Conservation (phyloP, 1,140 invertebrate genomes). For the Drosophila novamexicana region DNA sequence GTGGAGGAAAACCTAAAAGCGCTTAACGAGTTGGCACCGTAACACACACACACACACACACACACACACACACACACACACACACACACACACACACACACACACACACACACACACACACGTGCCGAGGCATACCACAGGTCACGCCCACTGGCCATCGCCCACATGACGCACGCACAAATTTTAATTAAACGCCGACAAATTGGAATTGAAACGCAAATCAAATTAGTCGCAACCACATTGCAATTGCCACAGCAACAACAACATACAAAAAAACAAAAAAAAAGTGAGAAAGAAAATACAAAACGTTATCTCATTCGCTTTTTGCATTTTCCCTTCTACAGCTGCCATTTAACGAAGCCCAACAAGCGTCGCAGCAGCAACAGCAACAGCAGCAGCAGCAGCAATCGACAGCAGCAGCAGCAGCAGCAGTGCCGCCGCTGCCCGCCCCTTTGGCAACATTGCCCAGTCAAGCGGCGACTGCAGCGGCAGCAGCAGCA, state of each 20-base stretch:
- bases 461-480: conserved; percentile 57
- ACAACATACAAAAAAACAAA: background rate
- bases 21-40: conserved; percentile 9
- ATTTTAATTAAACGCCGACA: conserved; percentile 66
- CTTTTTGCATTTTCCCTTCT: conserved; percentile 10
- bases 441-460: conserved; percentile 57
- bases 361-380: conserved; percentile 70
- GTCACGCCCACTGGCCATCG: conserved; percentile 7
- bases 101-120: background rate
- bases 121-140: background rate
- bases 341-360: conserved; percentile 73
- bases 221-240: conserved; percentile 66
- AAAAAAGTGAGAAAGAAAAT: background rate
- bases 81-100: background rate
- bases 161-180: conserved; percentile 43
- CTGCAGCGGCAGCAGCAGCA: conserved; percentile 15
- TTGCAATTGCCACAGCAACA: conserved; percentile 13
- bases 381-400: conserved; percentile 32
- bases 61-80: background rate
- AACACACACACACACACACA: background rate
- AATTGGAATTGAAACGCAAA: conserved; percentile 74
- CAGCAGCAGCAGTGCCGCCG: conserved; percentile 42
- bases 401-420: conserved; percentile 47
- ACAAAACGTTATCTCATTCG: conserved; percentile 36
- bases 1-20: conserved; percentile 42